Evolutionary conservation across 2,113 vertebrate genomes (phyloP).

Genomic region (Pristiophorus japonicus): DNA sequence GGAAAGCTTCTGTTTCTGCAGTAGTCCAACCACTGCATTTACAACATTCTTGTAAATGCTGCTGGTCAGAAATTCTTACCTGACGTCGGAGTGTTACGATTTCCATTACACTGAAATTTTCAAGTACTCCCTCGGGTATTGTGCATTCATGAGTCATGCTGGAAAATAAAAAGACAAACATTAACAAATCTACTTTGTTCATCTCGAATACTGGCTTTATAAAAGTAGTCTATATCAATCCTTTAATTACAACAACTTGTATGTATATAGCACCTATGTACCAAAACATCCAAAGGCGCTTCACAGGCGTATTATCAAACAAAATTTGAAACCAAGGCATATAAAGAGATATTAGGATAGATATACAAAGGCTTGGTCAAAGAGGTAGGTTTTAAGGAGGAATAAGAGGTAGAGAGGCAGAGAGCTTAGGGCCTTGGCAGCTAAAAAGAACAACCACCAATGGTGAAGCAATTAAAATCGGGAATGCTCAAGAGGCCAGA

Average conservation of each 20-base stretch:
- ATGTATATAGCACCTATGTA: too few relatives aligned
- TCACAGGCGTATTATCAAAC: too few relatives aligned
- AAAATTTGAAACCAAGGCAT: too few relatives aligned
- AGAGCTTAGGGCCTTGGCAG: too few relatives aligned
- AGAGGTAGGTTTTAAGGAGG: too few relatives aligned
- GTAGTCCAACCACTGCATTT: not conserved
- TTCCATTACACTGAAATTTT: slow-evolving; percentile 37
- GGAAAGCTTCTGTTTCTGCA: not conserved
- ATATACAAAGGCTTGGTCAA: too few relatives aligned
- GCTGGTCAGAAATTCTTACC: slow-evolving; percentile 2
- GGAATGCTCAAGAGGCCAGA: too few relatives aligned
- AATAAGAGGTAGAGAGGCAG: too few relatives aligned
- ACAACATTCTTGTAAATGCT: not conserved
- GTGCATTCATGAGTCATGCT: slow-evolving; percentile 22
- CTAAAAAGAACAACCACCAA: too few relatives aligned
- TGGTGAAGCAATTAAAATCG: too few relatives aligned
- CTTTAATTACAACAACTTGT: not conserved
- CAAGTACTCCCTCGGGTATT: slow-evolving; percentile 15
- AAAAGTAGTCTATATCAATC: not conserved
- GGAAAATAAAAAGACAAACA: not conserved
- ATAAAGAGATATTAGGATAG: too few relatives aligned
- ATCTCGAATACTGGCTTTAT: not conserved
- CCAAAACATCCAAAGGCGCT: too few relatives aligned
- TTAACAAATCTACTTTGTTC: not conserved
- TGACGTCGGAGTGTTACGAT: slow-evolving; percentile 32